These are phyloP conservation scores for Arothron firmamentum DNA, from an alignment of 2,113 vertebrate genomes.

Conservation along the genomic window DNA sequence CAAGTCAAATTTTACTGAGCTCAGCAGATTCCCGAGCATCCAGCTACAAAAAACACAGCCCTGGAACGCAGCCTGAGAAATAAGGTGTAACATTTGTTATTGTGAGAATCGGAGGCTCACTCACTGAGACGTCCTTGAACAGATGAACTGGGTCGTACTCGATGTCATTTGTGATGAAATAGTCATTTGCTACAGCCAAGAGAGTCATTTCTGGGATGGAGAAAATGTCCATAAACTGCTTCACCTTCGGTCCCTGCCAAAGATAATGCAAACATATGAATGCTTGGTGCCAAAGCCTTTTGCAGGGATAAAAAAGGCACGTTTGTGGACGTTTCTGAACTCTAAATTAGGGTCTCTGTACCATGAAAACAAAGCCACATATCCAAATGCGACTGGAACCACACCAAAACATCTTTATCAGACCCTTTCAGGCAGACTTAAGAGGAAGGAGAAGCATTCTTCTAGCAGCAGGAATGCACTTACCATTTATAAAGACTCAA, in stretches of 20 bases:
- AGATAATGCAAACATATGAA: not conserved
- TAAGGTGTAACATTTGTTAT: not conserved
- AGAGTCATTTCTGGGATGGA: conserved; percentile 85
- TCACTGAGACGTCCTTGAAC: conserved; percentile 83
- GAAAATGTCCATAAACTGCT: conserved; percentile 87
- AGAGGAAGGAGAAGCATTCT: conserved; percentile 1
- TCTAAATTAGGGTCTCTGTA: not conserved
- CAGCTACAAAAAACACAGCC: conserved; percentile 11
- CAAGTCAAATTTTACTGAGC: conserved; percentile 1
- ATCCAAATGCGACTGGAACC: conserved; percentile 11
- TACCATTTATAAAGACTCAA: conserved; percentile 19
- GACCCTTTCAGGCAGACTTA: conserved; percentile 18
- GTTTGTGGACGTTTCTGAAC: no score
- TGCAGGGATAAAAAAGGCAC: no score
- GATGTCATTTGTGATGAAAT: conserved; percentile 79
- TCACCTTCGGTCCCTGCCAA: conserved; percentile 78
- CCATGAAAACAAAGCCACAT: conserved; percentile 7
- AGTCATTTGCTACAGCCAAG: conserved; percentile 80
- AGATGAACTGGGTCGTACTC: conserved; percentile 84
- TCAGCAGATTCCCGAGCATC: conserved; percentile 33
- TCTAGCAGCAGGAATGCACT: conserved; percentile 14
- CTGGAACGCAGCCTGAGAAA: conserved; percentile 1
- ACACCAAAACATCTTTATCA: conserved; percentile 1
- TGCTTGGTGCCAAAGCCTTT: no score
- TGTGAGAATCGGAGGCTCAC: conserved; percentile 13